These are phyloP conservation scores for Sebastiscus albofasciatus DNA, from an alignment of 2,797 vertebrate genomes.

Conservation along the genomic window DNA sequence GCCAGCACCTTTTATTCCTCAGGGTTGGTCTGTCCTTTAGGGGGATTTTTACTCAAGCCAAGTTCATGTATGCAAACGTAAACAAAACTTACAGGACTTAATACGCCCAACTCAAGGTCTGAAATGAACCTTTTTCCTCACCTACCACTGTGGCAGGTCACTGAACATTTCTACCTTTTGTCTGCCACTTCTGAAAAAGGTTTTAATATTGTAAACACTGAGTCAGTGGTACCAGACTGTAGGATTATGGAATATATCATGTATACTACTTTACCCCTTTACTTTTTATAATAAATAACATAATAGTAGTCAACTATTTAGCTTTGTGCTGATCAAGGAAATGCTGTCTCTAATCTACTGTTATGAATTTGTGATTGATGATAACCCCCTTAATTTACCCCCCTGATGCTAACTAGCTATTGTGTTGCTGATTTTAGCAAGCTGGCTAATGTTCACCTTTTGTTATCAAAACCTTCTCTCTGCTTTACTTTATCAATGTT, in stretches of 20 bases:
- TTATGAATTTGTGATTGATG: not conserved
- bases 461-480: not conserved
- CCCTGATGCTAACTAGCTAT: conserved; percentile 32
- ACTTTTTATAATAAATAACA: not conserved
- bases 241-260: too few relatives aligned
- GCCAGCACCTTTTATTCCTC: not conserved
- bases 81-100: not conserved
- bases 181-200: too few relatives aligned
- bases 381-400: not conserved
- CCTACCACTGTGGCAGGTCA: too few relatives aligned
- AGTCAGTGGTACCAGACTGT: too few relatives aligned
- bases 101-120: not conserved
- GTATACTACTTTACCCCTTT: not conserved
- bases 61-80: not conserved
- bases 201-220: too few relatives aligned
- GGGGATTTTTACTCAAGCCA: not conserved
- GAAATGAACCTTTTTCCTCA: too few relatives aligned
- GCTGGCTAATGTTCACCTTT: too few relatives aligned
- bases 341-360: not conserved
- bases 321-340: accelerated
- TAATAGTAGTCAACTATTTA: accelerated
- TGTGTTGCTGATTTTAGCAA: not conserved
- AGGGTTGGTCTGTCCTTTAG: not conserved
- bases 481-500: not conserved
- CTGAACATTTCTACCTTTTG: too few relatives aligned